These are phyloP conservation scores for Meliscaeva auricollis DNA, from an alignment of 2,888 invertebrate genomes.

Conservation along the genomic window DNA sequence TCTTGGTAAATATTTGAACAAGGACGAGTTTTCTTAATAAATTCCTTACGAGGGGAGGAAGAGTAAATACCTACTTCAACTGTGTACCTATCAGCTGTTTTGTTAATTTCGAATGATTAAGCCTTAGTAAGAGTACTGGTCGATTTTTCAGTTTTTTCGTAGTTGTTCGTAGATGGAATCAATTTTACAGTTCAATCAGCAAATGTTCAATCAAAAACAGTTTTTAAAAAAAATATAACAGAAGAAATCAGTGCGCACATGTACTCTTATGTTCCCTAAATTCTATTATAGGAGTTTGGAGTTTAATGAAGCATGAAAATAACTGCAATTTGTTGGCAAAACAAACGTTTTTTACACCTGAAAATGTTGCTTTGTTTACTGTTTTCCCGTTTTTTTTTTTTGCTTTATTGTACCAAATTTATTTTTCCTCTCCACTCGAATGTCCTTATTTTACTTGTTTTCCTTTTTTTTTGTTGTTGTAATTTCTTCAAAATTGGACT, in stretches of 20 bases:
- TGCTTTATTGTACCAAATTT: too few relatives aligned
- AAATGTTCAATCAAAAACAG: background rate
- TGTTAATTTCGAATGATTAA: too few relatives aligned
- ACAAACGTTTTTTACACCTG: constrained; percentile 27
- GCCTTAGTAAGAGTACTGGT: background rate
- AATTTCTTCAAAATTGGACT: constrained; percentile 29
- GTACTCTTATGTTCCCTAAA: too few relatives aligned
- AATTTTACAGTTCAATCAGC: background rate
- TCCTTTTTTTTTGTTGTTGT: background rate
- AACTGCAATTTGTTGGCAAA: background rate
- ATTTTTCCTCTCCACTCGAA: constrained; percentile 40
- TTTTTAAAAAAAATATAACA: background rate
- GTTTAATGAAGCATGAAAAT: constrained; percentile 22
- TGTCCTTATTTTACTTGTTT: constrained; percentile 39
- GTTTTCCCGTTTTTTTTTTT: constrained; percentile 17
- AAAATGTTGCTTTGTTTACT: constrained; percentile 43
- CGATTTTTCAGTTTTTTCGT: background rate
- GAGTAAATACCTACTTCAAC: too few relatives aligned
- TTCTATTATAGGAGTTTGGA: background rate
- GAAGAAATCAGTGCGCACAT: background rate
- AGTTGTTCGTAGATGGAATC: background rate
- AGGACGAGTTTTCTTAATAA: too few relatives aligned
- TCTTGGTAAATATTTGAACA: too few relatives aligned
- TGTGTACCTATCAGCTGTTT: too few relatives aligned
- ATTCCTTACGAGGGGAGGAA: too few relatives aligned